Evolutionary conservation across 2,888 invertebrate species (phyloP), one percentile per base, ranked within the genome.

Genomic region (Hydrotaea cyrtoneurina): DNA sequence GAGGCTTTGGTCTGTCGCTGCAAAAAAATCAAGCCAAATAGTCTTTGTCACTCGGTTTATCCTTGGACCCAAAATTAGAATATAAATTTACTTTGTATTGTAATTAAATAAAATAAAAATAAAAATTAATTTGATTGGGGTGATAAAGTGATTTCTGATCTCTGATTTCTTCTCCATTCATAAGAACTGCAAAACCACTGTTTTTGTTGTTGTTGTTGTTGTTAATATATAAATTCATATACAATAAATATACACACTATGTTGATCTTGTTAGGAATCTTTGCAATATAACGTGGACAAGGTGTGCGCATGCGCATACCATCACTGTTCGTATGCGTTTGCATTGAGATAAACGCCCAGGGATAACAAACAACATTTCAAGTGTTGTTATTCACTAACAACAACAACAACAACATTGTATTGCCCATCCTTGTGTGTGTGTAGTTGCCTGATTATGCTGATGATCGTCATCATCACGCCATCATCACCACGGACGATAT

Each of bases 381-480:
- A 66, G 50, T 77, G 72, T 74, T 80, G 50, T 71, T 62, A 5
- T 15, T 26, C n/a, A n/a, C n/a, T n/a, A n/a, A n/a, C n/a, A n/a
- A n/a, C n/a, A n/a, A n/a, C n/a, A n/a, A n/a, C n/a, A n/a, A n/a
- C 26, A 59, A 26, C 50, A 50, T 15, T n/a, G 1, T 5, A 5
- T 15, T n/a, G n/a, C 7, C 2, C n/a, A 50, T 50, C 1, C 7
- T 1, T 50, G 59, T n/a, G 4, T 23, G 10, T 26, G 13, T 23
- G 23, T 50, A 5, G 4, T 50, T 46, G 46, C 59, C 19, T 74
- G 77, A 15, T 59, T 43, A 15, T 64, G 75, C 13, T 75, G 75
- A 19, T 75, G 39, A 82, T 85, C 76, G 78, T 84, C 74, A 78
- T 78, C 78, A 82, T 82, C 82, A 82, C 76, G 82, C 82, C 82